Evolutionary conservation across 2,888 invertebrate species (phyloP).

Genomic region (Machimus atricapillus): DNA sequence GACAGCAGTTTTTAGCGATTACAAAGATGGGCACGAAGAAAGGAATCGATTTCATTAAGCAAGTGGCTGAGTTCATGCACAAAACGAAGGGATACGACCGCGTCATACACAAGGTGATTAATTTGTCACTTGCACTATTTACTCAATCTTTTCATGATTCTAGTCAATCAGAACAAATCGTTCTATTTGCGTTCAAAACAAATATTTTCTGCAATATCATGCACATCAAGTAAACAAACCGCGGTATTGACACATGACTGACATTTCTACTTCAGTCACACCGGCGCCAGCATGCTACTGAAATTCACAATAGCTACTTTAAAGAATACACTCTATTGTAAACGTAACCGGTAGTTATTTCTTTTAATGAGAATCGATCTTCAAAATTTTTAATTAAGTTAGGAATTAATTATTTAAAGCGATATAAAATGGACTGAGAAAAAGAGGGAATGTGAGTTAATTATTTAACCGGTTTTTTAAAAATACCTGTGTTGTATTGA

Average conservation of each 20-base stretch:
- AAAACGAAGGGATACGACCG: slow-evolving; percentile 61
- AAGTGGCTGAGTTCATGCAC: slow-evolving; percentile 55
- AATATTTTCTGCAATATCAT: neutral
- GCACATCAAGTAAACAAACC: neutral
- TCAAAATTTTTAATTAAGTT: too few species aligned
- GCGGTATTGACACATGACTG: neutral
- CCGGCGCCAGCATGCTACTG: neutral
- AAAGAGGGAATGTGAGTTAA: too few species aligned
- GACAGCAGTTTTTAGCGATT: neutral
- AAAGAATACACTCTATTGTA: neutral
- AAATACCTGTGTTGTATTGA: too few species aligned
- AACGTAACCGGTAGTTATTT: neutral
- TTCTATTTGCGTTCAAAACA: neutral
- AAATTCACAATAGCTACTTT: neutral
- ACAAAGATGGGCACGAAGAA: slow-evolving; percentile 52
- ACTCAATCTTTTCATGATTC: neutral
- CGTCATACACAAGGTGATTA: slow-evolving; percentile 63
- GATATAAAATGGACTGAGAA: too few species aligned
- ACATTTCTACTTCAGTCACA: neutral
- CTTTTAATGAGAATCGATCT: neutral
- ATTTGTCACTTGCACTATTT: neutral
- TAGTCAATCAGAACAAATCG: neutral
- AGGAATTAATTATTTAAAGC: too few species aligned
- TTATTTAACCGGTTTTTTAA: too few species aligned
- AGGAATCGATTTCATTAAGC: slow-evolving; percentile 59